phyloP scores from a whole-genome alignment of 2,888 invertebrate genomes.

The Clusia tigrina region DNA sequence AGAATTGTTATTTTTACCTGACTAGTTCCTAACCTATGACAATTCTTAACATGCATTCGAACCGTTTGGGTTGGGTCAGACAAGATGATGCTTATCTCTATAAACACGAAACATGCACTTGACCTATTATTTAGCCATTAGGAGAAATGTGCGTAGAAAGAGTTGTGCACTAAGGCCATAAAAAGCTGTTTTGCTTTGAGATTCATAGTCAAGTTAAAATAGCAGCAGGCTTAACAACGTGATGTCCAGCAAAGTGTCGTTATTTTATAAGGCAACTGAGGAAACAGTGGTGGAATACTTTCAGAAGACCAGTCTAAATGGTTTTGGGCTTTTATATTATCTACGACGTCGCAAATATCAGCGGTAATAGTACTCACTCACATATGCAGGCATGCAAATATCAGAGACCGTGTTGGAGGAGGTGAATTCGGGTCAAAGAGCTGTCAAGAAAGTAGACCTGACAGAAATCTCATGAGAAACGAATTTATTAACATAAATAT shows the following conservation, averaged over 20 bases:
- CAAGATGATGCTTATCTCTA: too few species aligned
- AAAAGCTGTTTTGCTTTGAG: too few species aligned
- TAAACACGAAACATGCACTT: too few species aligned
- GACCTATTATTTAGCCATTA: too few species aligned
- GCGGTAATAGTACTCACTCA: constrained; percentile 36
- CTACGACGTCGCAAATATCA: constrained; percentile 50
- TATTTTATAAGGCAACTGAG: constrained; percentile 36
- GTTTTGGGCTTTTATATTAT: constrained; percentile 52
- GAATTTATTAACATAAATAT: background rate
- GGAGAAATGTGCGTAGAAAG: too few species aligned
- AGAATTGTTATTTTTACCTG: too few species aligned
- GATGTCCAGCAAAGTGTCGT: background rate
- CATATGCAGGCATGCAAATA: background rate
- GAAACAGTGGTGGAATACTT: constrained; percentile 53
- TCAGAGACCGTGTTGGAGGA: background rate
- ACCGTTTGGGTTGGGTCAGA: too few species aligned
- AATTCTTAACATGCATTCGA: too few species aligned
- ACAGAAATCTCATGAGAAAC: background rate
- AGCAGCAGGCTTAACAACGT: too few species aligned
- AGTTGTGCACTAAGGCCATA: too few species aligned
- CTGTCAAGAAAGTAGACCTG: background rate
- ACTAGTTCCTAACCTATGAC: too few species aligned
- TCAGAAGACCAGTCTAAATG: constrained; percentile 57
- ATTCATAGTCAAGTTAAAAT: too few species aligned
- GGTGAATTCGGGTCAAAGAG: background rate